Percentiles rank a stretch among this genome's conserved stretches.
Evolutionary conservation across 2,888 invertebrate species (phyloP).

Genomic region (Odontocerum albicorne): DNA sequence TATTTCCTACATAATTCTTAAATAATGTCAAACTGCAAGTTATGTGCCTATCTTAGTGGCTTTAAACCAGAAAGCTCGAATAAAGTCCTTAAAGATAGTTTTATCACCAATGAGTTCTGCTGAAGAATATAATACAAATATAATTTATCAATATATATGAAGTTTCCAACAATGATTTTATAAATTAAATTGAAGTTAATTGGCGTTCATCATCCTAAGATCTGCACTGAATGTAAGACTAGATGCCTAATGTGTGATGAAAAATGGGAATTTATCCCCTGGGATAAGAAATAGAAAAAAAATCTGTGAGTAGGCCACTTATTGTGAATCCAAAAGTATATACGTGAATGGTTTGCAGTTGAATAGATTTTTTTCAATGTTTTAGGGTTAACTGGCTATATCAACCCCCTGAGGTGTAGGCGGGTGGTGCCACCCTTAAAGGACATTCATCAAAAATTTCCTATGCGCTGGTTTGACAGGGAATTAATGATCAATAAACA

Average conservation of each 20-base stretch:
- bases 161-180: too few relatives aligned
- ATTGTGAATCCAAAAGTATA: constrained; percentile 1
- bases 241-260: constrained; percentile 24
- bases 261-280: constrained; percentile 23
- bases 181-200: too few relatives aligned
- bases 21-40: too few relatives aligned
- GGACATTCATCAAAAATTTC: constrained; percentile 30
- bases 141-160: too few relatives aligned
- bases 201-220: neutral
- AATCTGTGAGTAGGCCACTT: constrained; percentile 27
- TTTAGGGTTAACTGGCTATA: constrained; percentile 25
- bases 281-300: constrained; percentile 11
- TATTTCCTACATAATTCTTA: too few relatives aligned
- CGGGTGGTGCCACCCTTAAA: constrained; percentile 16
- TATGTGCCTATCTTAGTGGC: too few relatives aligned
- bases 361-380: constrained; percentile 22
- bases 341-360: constrained; percentile 22
- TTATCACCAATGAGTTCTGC: too few relatives aligned
- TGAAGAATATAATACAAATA: too few relatives aligned
- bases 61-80: too few relatives aligned
- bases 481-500: constrained; percentile 34
- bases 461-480: constrained; percentile 15
- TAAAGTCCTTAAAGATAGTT: too few relatives aligned
- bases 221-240: constrained; percentile 1
- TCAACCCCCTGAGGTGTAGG: constrained; percentile 10